phyloP scores from a whole-genome alignment of 1,140 invertebrate genomes.

The Penaeus vannamei region DNA sequence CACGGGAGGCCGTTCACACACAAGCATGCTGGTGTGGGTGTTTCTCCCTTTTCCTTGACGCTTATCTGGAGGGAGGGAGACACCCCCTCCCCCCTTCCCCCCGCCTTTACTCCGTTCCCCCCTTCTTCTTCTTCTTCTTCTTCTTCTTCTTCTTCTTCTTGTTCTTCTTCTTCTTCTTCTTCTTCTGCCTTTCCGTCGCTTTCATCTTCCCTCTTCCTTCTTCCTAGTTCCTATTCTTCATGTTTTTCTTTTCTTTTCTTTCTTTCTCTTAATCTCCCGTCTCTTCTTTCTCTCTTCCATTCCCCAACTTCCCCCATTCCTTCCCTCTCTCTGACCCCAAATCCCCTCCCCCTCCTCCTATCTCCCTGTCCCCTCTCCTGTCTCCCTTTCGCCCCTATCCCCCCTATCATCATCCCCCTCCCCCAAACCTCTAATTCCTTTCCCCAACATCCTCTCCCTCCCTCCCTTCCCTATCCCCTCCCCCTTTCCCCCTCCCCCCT shows the following conservation, averaged over 20 bases:
- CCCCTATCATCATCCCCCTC: neutral
- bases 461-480: neutral
- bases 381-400: neutral
- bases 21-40: neutral
- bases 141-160: neutral
- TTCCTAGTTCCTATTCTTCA: too few relatives aligned
- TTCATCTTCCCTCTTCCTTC: neutral
- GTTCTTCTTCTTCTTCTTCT: neutral
- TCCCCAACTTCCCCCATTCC: neutral
- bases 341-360: neutral
- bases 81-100: neutral
- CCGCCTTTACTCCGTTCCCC: neutral
- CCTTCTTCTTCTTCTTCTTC: neutral
- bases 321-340: neutral
- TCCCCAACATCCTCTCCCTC: neutral
- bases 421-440: neutral
- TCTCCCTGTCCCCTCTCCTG: neutral
- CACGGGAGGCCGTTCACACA: neutral
- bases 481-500: slow-evolving; percentile 16
- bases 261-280: neutral
- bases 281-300: neutral
- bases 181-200: neutral
- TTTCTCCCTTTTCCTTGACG: neutral
- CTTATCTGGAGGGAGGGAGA: neutral
- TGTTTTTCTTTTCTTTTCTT: neutral